Conservation (phyloP, 1,140 invertebrate genomes). For the Leptopilina clavipes region DNA sequence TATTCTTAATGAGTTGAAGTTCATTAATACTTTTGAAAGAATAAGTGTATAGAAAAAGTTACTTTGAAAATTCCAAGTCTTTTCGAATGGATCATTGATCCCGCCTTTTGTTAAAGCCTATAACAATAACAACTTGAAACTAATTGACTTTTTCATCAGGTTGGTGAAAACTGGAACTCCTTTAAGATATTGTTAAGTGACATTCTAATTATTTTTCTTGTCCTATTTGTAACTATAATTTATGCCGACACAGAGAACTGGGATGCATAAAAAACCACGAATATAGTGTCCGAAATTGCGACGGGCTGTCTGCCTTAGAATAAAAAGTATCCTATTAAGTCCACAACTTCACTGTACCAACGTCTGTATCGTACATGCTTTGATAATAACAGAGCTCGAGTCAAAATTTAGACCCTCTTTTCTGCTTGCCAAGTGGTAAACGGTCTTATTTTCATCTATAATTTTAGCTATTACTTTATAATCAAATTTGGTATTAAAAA, state of each 20-base stretch:
- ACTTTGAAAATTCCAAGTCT: background rate
- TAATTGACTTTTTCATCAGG: conserved; percentile 6
- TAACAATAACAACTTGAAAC: background rate
- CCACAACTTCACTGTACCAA: background rate
- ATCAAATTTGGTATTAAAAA: no score
- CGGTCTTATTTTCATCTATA: no score
- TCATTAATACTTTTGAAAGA: conserved; percentile 1
- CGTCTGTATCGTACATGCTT: background rate
- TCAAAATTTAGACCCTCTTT: background rate
- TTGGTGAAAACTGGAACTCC: background rate
- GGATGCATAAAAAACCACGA: background rate
- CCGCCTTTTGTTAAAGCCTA: background rate
- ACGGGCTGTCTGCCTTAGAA: background rate
- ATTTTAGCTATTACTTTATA: no score
- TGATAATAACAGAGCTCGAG: background rate
- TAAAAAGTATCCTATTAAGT: background rate
- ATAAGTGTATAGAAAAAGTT: background rate
- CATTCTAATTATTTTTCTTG: conserved; percentile 36
- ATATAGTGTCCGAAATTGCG: background rate
- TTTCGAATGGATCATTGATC: conserved; percentile 5
- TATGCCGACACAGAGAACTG: conserved; percentile 15
- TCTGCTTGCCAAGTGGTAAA: no score
- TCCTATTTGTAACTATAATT: conserved; percentile 37
- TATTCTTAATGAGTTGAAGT: no score
- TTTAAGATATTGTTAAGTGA: background rate